Conservation (phyloP, 2,888 invertebrate species). For the Leucozona laternaria region DNA sequence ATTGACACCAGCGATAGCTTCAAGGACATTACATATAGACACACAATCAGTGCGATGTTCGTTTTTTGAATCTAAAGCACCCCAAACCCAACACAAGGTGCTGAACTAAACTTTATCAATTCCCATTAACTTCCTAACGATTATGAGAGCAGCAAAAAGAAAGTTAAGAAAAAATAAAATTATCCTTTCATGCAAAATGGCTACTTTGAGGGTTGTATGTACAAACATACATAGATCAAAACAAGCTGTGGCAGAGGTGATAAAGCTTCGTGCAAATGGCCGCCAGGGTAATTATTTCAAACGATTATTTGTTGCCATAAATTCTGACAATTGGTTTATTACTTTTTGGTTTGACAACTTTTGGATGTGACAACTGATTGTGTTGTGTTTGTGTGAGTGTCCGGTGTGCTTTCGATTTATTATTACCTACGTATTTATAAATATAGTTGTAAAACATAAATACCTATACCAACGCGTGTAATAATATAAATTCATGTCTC, state of each 20-base stretch:
- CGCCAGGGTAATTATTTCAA: constrained; percentile 59
- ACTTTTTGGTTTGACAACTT: constrained; percentile 40
- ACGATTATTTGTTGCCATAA: constrained; percentile 64
- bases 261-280: constrained; percentile 42
- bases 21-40: neutral
- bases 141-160: neutral
- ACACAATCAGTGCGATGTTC: constrained; percentile 4
- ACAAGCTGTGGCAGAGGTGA: constrained; percentile 12
- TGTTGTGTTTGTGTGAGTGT: neutral
- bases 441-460: neutral
- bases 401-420: constrained; percentile 21
- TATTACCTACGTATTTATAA: neutral
- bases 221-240: neutral
- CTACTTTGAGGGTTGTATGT: neutral
- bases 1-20: neutral
- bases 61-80: neutral
- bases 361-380: constrained; percentile 38
- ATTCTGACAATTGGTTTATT: constrained; percentile 60
- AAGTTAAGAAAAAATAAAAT: neutral
- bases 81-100: neutral
- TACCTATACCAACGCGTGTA: neutral
- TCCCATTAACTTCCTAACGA: constrained; percentile 10
- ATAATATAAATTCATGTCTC: neutral
- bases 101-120: constrained; percentile 27
- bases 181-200: constrained; percentile 41